A percentile compares a stretch with the other conserved stretches of the same genome.
Conservation (phyloP, 2,888 invertebrate genomes). For the Junonia oenone region DNA sequence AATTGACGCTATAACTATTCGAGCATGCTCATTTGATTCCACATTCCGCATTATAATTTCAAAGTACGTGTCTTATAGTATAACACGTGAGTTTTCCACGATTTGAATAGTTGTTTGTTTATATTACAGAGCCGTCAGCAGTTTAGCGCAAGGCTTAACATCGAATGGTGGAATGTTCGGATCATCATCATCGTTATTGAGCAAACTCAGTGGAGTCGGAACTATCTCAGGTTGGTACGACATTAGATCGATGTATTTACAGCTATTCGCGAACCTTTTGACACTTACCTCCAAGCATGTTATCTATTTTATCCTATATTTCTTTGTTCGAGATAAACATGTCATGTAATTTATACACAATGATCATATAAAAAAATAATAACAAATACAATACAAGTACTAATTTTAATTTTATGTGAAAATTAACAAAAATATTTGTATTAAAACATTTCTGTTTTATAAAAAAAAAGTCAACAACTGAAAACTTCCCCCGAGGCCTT, state of each 20-base stretch:
- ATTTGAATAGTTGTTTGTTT: conserved; percentile 39
- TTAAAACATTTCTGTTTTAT: conserved; percentile 8
- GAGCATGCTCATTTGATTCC: conserved; percentile 46
- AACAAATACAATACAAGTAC: too few species aligned
- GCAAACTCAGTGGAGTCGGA: conserved; percentile 74
- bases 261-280: conserved; percentile 19
- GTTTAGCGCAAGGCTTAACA: conserved; percentile 79
- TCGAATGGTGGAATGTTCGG: conserved; percentile 86
- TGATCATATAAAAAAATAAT: too few species aligned
- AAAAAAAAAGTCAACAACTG: conserved; percentile 12
- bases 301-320: too few species aligned
- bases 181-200: conserved; percentile 83
- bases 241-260: conserved; percentile 30
- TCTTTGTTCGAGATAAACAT: too few species aligned
- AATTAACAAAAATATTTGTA: too few species aligned
- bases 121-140: conserved; percentile 74
- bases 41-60: conserved; percentile 31
- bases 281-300: too few species aligned
- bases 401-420: too few species aligned
- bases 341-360: too few species aligned
- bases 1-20: conserved; percentile 37
- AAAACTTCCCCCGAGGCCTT: conserved; percentile 18
- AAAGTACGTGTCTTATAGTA: conserved; percentile 17
- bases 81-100: conserved; percentile 19
- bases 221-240: conserved; percentile 71